Evolutionary conservation across 2,888 invertebrate genomes (phyloP), one percentile per base, ranked within the genome.

Genomic region (Onchidella celtica): DNA sequence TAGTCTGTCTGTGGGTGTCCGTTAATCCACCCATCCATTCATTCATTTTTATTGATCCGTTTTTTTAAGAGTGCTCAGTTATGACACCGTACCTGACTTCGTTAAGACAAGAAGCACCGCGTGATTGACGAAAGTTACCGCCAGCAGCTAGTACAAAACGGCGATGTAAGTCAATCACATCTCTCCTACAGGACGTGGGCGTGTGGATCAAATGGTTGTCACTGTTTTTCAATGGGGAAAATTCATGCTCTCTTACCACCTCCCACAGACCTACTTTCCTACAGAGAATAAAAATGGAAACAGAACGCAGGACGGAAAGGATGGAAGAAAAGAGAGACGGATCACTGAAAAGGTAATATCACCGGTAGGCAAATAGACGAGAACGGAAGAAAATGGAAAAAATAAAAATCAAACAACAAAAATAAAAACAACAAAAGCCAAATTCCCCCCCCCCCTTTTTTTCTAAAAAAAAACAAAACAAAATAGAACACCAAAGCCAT

Each of bases 141-240:
- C 98, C 98, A 0, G 97, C 97, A 81, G 95, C 94, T 87, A 96
- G 94, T 3, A 99, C 95, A 92, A 96, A 97, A 85, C 95, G 95
- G 29, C 86, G 85, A 84, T 93, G 93, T 11, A 93, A 88, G 79
- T 90, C 88, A 80, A 87, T 90, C 21, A 99, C 93, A 90, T 97
- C 97, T 47, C 95, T 95, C 74, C 96, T 95, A 1, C 97, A 97
- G 0, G 99, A 98, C 0, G 95, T 95, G 0, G 99, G 97, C 82
- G 97, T 98, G 93, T 99, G 99, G 91, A 97, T 97, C 59, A 96
- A 96, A 0, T 95, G 96, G 0, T 95, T 94, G 92, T 99, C 97
- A 0, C 97, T 95, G 93, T 99, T 99, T 92, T 99, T 99, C 86
- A 99, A 93, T 0, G 99, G 98, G 87, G 99, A 98, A 92, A 99